Evolutionary conservation across 1,140 invertebrate species (phyloP).

Genomic region (Diorhabda elongata): DNA sequence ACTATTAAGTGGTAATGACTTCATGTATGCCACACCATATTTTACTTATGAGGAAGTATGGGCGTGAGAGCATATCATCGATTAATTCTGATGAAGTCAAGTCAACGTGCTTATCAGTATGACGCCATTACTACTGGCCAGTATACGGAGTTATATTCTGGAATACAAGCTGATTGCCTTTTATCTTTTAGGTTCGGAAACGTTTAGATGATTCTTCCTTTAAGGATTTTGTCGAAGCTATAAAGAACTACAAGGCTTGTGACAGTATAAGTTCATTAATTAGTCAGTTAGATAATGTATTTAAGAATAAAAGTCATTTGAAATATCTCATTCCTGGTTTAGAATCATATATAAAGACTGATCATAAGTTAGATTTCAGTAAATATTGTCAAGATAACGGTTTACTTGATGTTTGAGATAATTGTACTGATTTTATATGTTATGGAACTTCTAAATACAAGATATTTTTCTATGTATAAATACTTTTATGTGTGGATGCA

Average conservation of each 20-base stretch:
- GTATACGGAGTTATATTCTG: no score
- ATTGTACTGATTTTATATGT: neutral
- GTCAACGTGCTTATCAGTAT: no score
- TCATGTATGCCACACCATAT: no score
- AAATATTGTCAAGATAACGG: constrained; percentile 47
- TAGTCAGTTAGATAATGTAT: constrained; percentile 50
- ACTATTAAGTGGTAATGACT: no score
- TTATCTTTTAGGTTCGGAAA: constrained; percentile 42
- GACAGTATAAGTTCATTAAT: constrained; percentile 53
- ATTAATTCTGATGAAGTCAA: no score
- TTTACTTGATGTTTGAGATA: constrained; percentile 7
- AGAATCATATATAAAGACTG: constrained; percentile 55
- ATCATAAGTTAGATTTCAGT: constrained; percentile 54
- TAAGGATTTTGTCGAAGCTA: constrained; percentile 55
- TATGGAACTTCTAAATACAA: no score
- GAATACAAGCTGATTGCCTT: neutral
- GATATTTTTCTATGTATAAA: no score
- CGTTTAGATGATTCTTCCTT: constrained; percentile 51
- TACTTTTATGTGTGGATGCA: no score
- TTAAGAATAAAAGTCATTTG: constrained; percentile 49
- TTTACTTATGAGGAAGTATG: no score
- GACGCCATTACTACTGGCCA: no score
- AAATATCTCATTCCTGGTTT: constrained; percentile 61
- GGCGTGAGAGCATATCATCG: no score
- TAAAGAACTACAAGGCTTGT: constrained; percentile 56